Percentiles rank a stretch among this genome's conserved stretches.
phyloP scores from a whole-genome alignment of 2,888 invertebrate genomes.

The Hirtodrosophila confusa region DNA sequence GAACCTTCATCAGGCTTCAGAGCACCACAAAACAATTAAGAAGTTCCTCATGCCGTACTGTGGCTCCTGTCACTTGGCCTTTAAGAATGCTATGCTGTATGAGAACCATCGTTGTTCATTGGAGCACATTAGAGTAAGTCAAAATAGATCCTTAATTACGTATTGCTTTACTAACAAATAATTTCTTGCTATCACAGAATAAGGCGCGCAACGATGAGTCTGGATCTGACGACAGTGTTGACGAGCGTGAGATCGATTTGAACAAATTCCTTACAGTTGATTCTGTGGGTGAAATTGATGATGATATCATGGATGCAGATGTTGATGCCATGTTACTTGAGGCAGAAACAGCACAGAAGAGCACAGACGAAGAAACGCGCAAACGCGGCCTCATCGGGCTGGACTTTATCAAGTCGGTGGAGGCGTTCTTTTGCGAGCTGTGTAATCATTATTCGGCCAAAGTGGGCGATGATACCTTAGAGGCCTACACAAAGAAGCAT shows the following conservation, averaged over 20 bases:
- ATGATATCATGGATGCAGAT: slow-evolving; percentile 84
- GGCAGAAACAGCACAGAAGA: slow-evolving; percentile 86
- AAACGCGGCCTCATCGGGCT: slow-evolving; percentile 90
- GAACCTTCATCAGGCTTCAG: slow-evolving; percentile 91
- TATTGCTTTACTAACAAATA: slow-evolving; percentile 7
- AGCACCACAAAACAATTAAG: slow-evolving; percentile 93
- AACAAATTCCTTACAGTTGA: slow-evolving; percentile 95
- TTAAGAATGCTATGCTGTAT: slow-evolving; percentile 93
- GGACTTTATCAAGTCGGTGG: slow-evolving; percentile 91
- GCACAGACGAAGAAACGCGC: slow-evolving; percentile 86
- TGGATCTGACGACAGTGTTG: slow-evolving; percentile 87
- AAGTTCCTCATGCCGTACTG: slow-evolving; percentile 93
- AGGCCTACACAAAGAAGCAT: slow-evolving; percentile 88
- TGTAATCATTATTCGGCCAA: slow-evolving; percentile 91
- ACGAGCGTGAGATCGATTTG: slow-evolving; percentile 90
- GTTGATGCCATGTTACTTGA: slow-evolving; percentile 85
- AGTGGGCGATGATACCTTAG: slow-evolving; percentile 86
- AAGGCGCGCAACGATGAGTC: slow-evolving; percentile 86
- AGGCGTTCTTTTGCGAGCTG: slow-evolving; percentile 92
- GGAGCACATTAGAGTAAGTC: slow-evolving; percentile 90
- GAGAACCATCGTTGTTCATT: slow-evolving; percentile 93
- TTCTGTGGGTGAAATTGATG: slow-evolving; percentile 93
- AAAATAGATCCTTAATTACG: background rate
- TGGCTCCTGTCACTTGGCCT: slow-evolving; percentile 90
- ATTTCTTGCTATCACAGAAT: slow-evolving; percentile 83